Base-by-base conservation (phyloP, 2,888 invertebrate genomes). In the Apomyelois bistriatella region DNA sequence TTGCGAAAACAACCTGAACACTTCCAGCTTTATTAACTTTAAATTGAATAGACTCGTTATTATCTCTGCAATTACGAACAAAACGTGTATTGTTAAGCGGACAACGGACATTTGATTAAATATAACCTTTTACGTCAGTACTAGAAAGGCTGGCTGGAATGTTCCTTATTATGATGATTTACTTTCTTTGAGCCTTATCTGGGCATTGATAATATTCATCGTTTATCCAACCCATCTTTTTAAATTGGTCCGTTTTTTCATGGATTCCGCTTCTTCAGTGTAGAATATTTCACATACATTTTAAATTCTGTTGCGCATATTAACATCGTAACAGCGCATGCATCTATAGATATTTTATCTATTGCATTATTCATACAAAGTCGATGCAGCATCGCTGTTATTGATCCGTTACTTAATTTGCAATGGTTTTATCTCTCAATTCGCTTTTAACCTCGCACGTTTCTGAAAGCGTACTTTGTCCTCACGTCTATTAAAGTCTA, bases 11-110 rank as follows among this genome's bases (percentile, higher is more conserved):
- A 9, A 46, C 35, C 16, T 6, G 15, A 40, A 9, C 15, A 16
- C 40, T 62, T 66, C 60, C 61, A 53, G 47, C 52, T 58, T 66
- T 70, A 74, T 71, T 75, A 72, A 71, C 65, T 68, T 60, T 62
- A 56, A 46, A 15, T 46, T 46, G 46, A 46, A 46, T 46, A 46
- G 46, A 46, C 32, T 46, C 32, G 32, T 35, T 46, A 46, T 16
- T 35, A 46, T 46, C 30, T 5, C 32, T 16, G 16, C 15, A 32
- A 46, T 46, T 46, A 16, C 46, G 32, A 46, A 46, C 46, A 46
- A 46, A 32, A 22, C 15, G 32, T 46, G 46, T 16, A 46, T 46
- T 46, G 46, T 46, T 35, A n/a, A 35, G 32, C 46, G 16, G 10
- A 46, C 30, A 46, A 30, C 30, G 9, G 46, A 30, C 46, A 46